A percentile compares a stretch with the other conserved stretches of the same genome.
phyloP scores from a whole-genome alignment of 2,888 invertebrate genomes.

The Caradrina clavipalpis region DNA sequence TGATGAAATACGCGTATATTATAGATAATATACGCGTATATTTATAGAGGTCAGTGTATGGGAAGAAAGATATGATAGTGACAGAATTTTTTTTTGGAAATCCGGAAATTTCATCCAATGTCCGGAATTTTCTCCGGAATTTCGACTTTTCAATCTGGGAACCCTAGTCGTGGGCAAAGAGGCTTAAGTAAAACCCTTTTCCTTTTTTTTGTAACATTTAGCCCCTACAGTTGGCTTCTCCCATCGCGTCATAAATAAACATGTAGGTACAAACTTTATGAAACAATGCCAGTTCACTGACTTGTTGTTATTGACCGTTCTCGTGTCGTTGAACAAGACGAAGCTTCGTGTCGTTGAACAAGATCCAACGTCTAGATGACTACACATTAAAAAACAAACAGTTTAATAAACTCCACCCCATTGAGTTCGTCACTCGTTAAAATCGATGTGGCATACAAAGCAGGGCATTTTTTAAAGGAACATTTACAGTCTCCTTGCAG shows the following conservation, averaged over 20 bases:
- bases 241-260: not conserved
- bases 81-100: too few species aligned
- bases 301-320: slow-evolving; percentile 9
- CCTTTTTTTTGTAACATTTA: too few species aligned
- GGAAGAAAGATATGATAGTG: too few species aligned
- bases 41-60: too few species aligned
- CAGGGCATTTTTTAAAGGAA: slow-evolving; percentile 19
- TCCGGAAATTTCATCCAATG: too few species aligned
- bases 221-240: too few species aligned
- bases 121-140: too few species aligned
- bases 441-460: slow-evolving; percentile 40
- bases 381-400: slow-evolving; percentile 47
- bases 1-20: too few species aligned
- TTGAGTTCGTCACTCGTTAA: slow-evolving; percentile 41
- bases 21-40: too few species aligned
- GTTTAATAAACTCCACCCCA: slow-evolving; percentile 39
- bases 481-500: slow-evolving; percentile 8
- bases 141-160: too few species aligned
- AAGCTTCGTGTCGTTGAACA: slow-evolving; percentile 26
- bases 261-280: not conserved
- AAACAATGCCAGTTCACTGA: slow-evolving; percentile 34
- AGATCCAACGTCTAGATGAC: slow-evolving; percentile 16
- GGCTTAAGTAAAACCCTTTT: too few species aligned
- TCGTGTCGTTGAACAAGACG: slow-evolving; percentile 21
- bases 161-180: too few species aligned